Conservation (phyloP, 1,140 invertebrate species). For the Fopius arisanus region DNA sequence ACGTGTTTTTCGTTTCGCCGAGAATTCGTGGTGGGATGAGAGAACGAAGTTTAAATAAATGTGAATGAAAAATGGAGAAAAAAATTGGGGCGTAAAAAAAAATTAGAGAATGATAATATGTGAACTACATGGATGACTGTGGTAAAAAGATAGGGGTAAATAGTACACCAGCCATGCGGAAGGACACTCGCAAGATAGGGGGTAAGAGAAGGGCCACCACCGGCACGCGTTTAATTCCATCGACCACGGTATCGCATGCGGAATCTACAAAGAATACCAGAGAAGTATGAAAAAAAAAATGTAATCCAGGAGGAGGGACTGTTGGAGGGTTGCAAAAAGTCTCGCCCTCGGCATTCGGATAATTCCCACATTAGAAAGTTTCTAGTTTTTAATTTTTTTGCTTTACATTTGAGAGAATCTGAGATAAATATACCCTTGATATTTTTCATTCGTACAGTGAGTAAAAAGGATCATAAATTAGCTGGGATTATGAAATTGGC, state of each 20-base stretch:
- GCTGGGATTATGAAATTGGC: background rate
- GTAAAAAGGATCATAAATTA: background rate
- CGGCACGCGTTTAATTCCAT: conserved; percentile 62
- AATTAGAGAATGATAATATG: conserved; percentile 42
- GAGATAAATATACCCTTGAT: background rate
- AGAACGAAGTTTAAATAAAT: conserved; percentile 50
- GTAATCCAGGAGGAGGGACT: conserved; percentile 7
- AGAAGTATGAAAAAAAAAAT: conserved; percentile 46
- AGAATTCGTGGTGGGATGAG: background rate
- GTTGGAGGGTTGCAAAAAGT: conserved; percentile 4
- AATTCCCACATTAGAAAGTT: background rate
- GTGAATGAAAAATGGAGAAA: conserved; percentile 21
- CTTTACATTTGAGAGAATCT: background rate
- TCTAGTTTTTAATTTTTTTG: background rate
- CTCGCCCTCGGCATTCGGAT: conserved; percentile 25
- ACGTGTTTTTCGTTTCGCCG: background rate
- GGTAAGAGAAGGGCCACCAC: conserved; percentile 56
- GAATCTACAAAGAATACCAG: conserved; percentile 61
- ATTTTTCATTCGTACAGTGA: background rate
- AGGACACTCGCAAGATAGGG: conserved; percentile 21
- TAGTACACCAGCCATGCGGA: conserved; percentile 34
- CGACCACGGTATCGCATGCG: conserved; percentile 65
- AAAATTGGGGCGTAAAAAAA: conserved; percentile 20
- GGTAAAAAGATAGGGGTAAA: conserved; percentile 1
- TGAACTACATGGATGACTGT: conserved; percentile 9